Base-by-base conservation (phyloP, 2,113 vertebrate genomes). In the Ceyx melanurus region DNA sequence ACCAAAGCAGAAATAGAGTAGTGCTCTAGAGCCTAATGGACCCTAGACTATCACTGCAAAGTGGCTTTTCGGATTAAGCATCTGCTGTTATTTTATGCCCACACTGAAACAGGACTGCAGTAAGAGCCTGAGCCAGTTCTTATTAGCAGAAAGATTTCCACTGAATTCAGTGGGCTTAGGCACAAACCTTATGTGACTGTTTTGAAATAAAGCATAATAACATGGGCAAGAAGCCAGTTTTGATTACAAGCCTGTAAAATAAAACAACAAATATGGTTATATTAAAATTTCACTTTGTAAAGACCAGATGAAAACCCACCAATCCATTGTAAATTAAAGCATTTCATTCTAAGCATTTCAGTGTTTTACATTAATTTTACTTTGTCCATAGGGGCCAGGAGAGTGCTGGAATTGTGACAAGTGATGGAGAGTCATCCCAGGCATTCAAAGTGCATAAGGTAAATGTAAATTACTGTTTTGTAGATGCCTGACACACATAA, bases 401-500 rank as follows among this genome's bases (percentile, higher is more conserved):
- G 96, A 99, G 99, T 68, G 99, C 99, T 66, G 99, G 99, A 72
- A 98, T 99, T 90, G 99, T 99, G 94, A 99, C 98, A 58, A 99
- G 99, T 94, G 98, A 99, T 98, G 99, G 99, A 82, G 97, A 97
- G 77, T 98, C 96, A 67, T 98, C 98, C 31, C 98, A 99, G 62
- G 97, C 97, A 53, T 99, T 99, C 95, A 98, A 97, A 94, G 93
- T 97, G 56, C 99, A 99, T 87, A 99, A 99, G 99, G 99, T 99
- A 98, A 97, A 78, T 43, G 10, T 46, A 64, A 82, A 67, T 50
- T 1, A 68, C 43, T 75, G 18, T 64, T 86, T 50, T 82, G 13
- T 50, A 35, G 42, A 46, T 86, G 82, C 15, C 22, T 13, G 33
- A 91, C 51, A 51, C 28, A 8, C 4, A 9, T 62, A 15, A 23